These are phyloP conservation scores for Lasiurus cinereus DNA, from an alignment of 2,113 vertebrate species.

Conservation along the genomic window DNA sequence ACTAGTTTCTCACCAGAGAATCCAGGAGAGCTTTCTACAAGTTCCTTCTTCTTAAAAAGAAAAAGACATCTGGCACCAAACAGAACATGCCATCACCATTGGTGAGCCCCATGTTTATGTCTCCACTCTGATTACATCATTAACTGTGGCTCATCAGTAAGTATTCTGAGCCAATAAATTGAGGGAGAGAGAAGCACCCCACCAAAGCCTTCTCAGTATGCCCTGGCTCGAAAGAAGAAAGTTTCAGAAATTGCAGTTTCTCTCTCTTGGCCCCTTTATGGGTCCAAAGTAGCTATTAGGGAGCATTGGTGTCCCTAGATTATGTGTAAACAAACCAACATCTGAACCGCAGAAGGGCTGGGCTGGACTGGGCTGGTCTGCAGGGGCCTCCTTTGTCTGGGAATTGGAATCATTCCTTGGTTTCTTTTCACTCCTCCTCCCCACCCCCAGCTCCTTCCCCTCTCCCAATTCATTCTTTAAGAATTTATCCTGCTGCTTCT, in stretches of 20 bases:
- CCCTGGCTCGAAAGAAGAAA: slow-evolving; percentile 27
- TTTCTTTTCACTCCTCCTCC: slow-evolving; percentile 80
- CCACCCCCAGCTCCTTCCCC: slow-evolving; percentile 80
- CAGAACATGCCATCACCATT: background rate
- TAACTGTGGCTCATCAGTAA: background rate
- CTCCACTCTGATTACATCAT: background rate
- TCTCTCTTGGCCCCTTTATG: slow-evolving; percentile 66
- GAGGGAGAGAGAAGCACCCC: background rate
- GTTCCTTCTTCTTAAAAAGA: slow-evolving; percentile 34
- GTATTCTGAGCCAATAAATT: background rate
- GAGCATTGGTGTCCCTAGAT: background rate
- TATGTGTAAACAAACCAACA: slow-evolving; percentile 65
- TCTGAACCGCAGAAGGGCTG: slow-evolving; percentile 75
- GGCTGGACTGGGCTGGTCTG: slow-evolving; percentile 63
- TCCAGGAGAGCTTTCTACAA: background rate
- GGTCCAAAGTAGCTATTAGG: slow-evolving; percentile 63
- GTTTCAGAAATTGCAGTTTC: slow-evolving; percentile 45
- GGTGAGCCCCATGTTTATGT: background rate
- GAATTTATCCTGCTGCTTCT: slow-evolving; percentile 88
- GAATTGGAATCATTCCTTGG: slow-evolving; percentile 59
- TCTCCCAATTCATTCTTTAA: slow-evolving; percentile 87
- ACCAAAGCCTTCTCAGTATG: background rate
- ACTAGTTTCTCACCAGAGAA: background rate
- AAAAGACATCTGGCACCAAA: slow-evolving; percentile 19
- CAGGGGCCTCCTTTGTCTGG: slow-evolving; percentile 84